These are phyloP conservation scores for Beaufortia kweichowensis DNA, from an alignment of 2,113 vertebrate genomes.

Conservation along the genomic window DNA sequence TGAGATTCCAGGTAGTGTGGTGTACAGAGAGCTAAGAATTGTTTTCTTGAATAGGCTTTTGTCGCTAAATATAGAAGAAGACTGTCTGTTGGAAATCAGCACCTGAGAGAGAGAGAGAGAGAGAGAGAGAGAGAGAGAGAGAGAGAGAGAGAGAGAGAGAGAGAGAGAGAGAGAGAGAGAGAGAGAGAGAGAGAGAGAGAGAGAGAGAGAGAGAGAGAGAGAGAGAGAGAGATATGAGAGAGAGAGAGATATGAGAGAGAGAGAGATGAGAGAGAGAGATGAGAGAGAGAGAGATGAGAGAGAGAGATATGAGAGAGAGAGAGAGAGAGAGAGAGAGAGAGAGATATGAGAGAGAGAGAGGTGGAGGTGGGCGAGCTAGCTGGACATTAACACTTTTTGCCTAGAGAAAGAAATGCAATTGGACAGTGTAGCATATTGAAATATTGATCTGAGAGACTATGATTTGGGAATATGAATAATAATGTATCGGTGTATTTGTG, in stretches of 20 bases:
- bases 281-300: no score
- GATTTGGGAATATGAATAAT: constrained; percentile 25
- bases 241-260: no score
- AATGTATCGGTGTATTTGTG: neutral
- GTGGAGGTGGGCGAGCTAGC: neutral
- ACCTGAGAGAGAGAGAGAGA: constrained; percentile 26
- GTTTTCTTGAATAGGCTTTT: neutral
- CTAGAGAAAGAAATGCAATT: constrained; percentile 20
- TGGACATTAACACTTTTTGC: constrained; percentile 48
- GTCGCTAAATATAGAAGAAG: constrained; percentile 2
- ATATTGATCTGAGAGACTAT: constrained; percentile 40
- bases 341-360: constrained; percentile 8
- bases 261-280: no score
- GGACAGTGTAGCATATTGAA: constrained; percentile 14
- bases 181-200: no score
- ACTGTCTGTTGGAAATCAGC: neutral
- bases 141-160: no score
- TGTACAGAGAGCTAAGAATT: neutral
- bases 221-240: no score
- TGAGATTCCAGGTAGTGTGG: neutral
- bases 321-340: no score
- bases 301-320: no score
- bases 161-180: no score
- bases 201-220: no score
- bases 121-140: no score